Base-by-base conservation (phyloP, 2,888 invertebrate species). In the Chymomyza procnemis region DNA sequence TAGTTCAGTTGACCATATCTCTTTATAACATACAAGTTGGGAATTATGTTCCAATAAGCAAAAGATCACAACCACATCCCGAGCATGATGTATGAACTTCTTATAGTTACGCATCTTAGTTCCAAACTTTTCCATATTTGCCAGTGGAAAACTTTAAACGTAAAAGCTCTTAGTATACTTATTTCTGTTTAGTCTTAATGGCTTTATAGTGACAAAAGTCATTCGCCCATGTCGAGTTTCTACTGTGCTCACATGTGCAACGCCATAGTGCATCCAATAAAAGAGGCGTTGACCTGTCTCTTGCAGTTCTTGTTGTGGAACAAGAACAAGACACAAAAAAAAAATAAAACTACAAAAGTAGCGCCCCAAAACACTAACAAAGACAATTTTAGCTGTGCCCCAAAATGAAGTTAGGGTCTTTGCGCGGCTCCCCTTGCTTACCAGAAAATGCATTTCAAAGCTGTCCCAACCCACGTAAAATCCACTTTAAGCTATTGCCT, bases 231-330 rank as follows among this genome's bases (percentile, higher is more conserved):
- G 34, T 12, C 12, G 34, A 12, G 34, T 41, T 41, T 12, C 12
- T 41, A 41, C 34, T 12, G 34, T 41, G 34, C 34, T 41, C 6
- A 41, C 12, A 12, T 41, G 34, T 12, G 12, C 12, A 30, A n/a
- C 26, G 26, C 4, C 26, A 26, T 26, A 26, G 26, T 41, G 12
- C 34, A 41, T 41, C 65, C 69, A 69, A 78, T 71, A 68, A 58
- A 74, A 62, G 54, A 75, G 76, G 71, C 78, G 76, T 78, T 78
- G 78, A 78, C 76, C 76, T 71, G 77, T 72, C 78, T 72, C 78
- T 18, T 16, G 50, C 18, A 50, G 19, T 16, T 19, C 16, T 50
- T 50, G 50, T 14, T 50, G 50, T 50, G 6, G 50, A 41, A 41
- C 34, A 41, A 2, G 3, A 41, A 41, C 34, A 41, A n/a, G n/a